These are phyloP conservation scores for Ephydatia muelleri DNA, from an alignment of 37 sponge, comb jelly and placozoan genomes.

Conservation along the genomic window DNA sequence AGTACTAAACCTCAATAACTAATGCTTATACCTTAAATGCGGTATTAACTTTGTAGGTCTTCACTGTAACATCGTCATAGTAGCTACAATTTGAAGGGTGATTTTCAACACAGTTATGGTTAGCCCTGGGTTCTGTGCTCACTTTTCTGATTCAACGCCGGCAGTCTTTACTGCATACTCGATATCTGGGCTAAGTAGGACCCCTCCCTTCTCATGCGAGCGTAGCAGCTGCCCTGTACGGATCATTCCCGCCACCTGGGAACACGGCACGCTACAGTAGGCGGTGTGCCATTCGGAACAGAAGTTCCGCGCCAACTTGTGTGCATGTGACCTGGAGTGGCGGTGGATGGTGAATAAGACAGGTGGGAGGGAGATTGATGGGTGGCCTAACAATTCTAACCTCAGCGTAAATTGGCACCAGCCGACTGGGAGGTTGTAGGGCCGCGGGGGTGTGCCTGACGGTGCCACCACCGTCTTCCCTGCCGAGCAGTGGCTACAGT, in stretches of 20 bases:
- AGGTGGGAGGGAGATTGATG: not conserved
- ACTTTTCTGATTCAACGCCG: slow-evolving; percentile 11
- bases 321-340: slow-evolving; percentile 50
- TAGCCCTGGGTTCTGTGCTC: not conserved
- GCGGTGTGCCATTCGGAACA: slow-evolving; percentile 41
- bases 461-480: slow-evolving; percentile 30
- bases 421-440: slow-evolving; percentile 51
- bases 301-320: slow-evolving; percentile 37
- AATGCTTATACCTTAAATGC: slow-evolving; percentile 22
- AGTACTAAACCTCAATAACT: not conserved
- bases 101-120: not conserved
- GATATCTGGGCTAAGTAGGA: slow-evolving; percentile 46
- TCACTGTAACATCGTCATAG: slow-evolving; percentile 18
- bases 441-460: slow-evolving; percentile 52
- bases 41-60: slow-evolving; percentile 18
- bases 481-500: slow-evolving; percentile 40
- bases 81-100: slow-evolving; percentile 1
- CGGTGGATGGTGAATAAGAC: not conserved
- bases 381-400: not conserved
- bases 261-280: slow-evolving; percentile 31
- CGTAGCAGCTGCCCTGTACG: slow-evolving; percentile 46
- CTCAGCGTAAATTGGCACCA: slow-evolving; percentile 45
- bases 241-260: slow-evolving; percentile 25
- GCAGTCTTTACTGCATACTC: slow-evolving; percentile 21
- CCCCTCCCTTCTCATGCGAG: slow-evolving; percentile 19